These are phyloP conservation scores for Heterochromis multidens DNA, from an alignment of 2,113 vertebrate genomes.

Conservation along the genomic window DNA sequence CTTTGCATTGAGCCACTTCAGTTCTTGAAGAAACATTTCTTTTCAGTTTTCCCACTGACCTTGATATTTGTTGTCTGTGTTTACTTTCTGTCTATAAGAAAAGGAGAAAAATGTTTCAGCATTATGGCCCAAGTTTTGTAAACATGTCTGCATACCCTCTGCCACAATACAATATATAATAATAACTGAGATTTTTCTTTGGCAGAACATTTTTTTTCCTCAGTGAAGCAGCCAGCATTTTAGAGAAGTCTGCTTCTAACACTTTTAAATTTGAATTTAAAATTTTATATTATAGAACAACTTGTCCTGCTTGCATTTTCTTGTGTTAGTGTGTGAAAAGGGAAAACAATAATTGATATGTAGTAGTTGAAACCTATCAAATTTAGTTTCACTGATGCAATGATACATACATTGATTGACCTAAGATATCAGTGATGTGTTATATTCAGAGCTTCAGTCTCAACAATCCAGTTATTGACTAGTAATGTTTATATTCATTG, in stretches of 20 bases:
- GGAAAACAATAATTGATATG: background rate
- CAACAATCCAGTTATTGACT: background rate
- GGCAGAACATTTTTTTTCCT: background rate
- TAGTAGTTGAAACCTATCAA: background rate
- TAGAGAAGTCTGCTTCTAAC: background rate
- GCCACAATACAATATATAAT: background rate
- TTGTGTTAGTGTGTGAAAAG: fast-evolving
- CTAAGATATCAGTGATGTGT: background rate
- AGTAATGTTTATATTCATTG: background rate
- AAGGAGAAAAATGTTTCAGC: background rate
- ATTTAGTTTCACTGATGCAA: background rate
- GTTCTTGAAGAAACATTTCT: background rate
- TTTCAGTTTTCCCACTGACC: background rate
- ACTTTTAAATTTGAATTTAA: background rate
- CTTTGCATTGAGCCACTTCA: background rate
- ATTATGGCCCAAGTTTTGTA: background rate
- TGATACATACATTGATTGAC: background rate
- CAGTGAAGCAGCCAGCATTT: background rate
- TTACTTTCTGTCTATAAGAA: background rate
- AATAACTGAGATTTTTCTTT: background rate
- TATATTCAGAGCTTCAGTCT: background rate
- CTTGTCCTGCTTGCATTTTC: background rate
- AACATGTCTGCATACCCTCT: background rate
- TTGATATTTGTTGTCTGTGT: background rate
- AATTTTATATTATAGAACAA: background rate